Base-by-base conservation (phyloP, 2,797 vertebrate species). In the Acomys russatus region DNA sequence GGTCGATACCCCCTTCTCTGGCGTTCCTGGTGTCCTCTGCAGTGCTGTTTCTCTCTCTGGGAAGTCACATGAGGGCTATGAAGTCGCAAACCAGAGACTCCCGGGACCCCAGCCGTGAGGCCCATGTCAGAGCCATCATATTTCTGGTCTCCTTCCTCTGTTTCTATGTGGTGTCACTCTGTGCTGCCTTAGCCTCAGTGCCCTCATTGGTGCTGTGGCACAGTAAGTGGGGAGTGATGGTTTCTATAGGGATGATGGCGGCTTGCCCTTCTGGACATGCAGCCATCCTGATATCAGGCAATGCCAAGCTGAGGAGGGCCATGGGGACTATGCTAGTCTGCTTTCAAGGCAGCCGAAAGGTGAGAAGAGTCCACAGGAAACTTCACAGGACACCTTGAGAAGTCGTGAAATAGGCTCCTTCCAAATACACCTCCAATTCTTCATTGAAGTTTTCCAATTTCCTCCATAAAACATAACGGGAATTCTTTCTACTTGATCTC, bases 21-120 rank as follows among this genome's bases (percentile, higher is more conserved):
- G 49, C 63, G 35, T 97, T 97, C 59, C 85, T 97, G 25, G 20
- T 71, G 83, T 97, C 97, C 78, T 96, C 91, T 7, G 94, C 84
- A 7, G 7, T 98, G n/a, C 78, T 98, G 63, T 95, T 96, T 76
- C 9, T 90, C 79, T 98, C 96, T 25, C 92, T 98, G 38, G 71
- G 92, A 83, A 96, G 54, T 74, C 97, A 97, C 56, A 70, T 96
- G 91, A 94, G 51, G 85, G 96, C 96, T 54, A 98, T 97, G 97
- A 95, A 38, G 22, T 54, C 68, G 49, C 76, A 88, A n/a, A 79
- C 64, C 49, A 88, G 86, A 51, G 73, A 83, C 6, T 71, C 66
- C 44, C 0, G 3, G 0, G 94, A 96, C 64, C 71, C 77, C 30
- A 95, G 93, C 70, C 94, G 97, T 54, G 87, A 97, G 49, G 96